Base-by-base conservation (phyloP, 1,140 invertebrate genomes). In the Penaeus vannamei region DNA sequence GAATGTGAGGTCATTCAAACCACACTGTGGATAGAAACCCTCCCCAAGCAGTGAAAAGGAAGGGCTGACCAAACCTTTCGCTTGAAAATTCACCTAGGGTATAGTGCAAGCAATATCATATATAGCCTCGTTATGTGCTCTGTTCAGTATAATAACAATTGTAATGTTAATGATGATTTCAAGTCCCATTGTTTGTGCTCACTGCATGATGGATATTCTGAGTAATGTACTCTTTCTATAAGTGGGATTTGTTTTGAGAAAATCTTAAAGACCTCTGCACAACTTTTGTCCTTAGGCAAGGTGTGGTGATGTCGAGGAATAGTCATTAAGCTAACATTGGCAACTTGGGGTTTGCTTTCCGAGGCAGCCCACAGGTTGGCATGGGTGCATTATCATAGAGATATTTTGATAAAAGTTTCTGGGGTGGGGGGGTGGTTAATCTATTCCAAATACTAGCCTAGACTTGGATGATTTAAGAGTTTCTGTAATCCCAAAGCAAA, bases 191-290 rank as follows among this genome's bases (percentile, higher is more conserved):
- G 53, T 46, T 32, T 64, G 26, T 69, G 46, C 83, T 84, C 83
- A 84, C 64, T 84, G 61, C 83, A 69, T 66, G 83, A 42, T 64
- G 42, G 69, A 36, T 46, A 42, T 84, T 66, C 42, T 69, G 26
- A 64, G 32, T 64, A 84, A 42, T 42, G 46, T 69, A 84, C 42
- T 36, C 36, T 20, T 69, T 53, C 53, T 53, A 69, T 69, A 69
- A 84, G 83, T 84, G 83, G 83, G 83, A 61, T 84, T 84, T 84
- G 83, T 84, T 84, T 84, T 84, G 83, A 84, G 83, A 84, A 84
- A 36, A 84, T 66, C 32, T 84, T 64, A 12, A 84, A 83, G 82
- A 84, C 29, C 26, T 84, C 60, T 66, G 64, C 61, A 84, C 36
- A 84, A 66, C 42, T 84, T 42, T 84, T 66, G 53, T 66, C 64